phyloP scores from a whole-genome alignment of 2,888 invertebrate species.

The Andrena chrysosceles region DNA sequence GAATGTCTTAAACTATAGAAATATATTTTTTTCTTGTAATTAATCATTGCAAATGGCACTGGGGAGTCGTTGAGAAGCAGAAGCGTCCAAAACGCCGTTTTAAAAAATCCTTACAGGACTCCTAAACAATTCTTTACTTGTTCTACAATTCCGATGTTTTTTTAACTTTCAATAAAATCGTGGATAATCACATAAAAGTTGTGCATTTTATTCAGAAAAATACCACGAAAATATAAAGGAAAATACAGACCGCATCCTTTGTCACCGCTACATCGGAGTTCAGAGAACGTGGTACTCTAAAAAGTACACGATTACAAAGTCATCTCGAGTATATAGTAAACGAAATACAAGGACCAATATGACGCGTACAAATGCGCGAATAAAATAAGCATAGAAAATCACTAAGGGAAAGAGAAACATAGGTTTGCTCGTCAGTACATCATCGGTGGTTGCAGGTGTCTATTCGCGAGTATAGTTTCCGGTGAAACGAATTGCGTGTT shows the following conservation, averaged over 20 bases:
- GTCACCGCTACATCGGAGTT: not conserved
- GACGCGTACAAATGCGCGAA: not conserved
- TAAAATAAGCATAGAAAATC: not conserved
- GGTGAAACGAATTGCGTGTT: constrained; percentile 48
- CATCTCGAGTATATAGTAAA: not conserved
- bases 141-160: too few species aligned
- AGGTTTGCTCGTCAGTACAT: constrained; percentile 20
- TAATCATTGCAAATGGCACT: too few species aligned
- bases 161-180: too few species aligned
- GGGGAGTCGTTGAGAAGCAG: too few species aligned
- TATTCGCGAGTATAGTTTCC: constrained; percentile 47
- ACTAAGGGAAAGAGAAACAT: not conserved
- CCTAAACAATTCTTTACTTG: too few species aligned
- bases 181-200: too few species aligned
- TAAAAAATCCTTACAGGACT: too few species aligned
- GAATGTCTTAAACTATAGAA: too few species aligned
- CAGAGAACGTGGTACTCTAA: constrained; percentile 6
- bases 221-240: not conserved
- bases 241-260: constrained; percentile 10
- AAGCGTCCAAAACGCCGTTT: too few species aligned
- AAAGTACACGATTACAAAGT: constrained; percentile 15
- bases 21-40: too few species aligned
- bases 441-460: constrained; percentile 35
- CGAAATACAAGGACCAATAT: not conserved
- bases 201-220: constrained; percentile 31